Evolutionary conservation across 2,113 vertebrate genomes (phyloP), one percentile per base, ranked within the genome.

Genomic region (Typhlomys cinereus): DNA sequence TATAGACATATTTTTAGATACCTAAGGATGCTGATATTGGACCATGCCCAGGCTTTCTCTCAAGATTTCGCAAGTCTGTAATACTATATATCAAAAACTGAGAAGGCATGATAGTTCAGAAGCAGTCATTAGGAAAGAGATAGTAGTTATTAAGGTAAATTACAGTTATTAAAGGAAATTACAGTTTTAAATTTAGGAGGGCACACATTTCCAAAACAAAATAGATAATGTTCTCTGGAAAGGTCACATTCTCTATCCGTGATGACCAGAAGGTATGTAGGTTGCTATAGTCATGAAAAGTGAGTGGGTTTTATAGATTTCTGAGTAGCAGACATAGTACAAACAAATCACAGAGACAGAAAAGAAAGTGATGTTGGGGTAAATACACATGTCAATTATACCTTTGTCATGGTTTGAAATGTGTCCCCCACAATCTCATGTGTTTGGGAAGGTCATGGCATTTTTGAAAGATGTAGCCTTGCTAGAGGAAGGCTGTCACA

Each of bases 151-250:
- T 82, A 69, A 83, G 66, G 34, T 5, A 69, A 95, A 85, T 87
- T 88, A 64, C 7, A 69, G 4, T 66, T 89, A 84, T 52, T 50
- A 52, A 75, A 83, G 73, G 23, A 67, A 91, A 91, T 57, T 85
- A 67, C 15, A 76, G 50, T 75, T 89, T 50, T 88, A 79, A 94
- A 69, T 59, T 87, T 78, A 83, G 44, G 23, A 83, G 39, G 23
- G 36, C 34, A 78, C 39, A 76, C 64, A 57, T 64, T 80, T 89
- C n/a, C 4, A 25, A 89, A 92, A 64, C 34, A 18, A 41, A 95
- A 88, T 41, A 80, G 4, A 41, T 23, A 54, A 18, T 62, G 17
- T 12, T 81, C 75, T 41, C 21, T 59, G 31, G 14, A 90, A 88
- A 46, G 1, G 5, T 57, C 44, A 50, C 44, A 27, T 86, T 13